phyloP scores from a whole-genome alignment of 2,113 vertebrate genomes.

The Coreoperca whiteheadi region DNA sequence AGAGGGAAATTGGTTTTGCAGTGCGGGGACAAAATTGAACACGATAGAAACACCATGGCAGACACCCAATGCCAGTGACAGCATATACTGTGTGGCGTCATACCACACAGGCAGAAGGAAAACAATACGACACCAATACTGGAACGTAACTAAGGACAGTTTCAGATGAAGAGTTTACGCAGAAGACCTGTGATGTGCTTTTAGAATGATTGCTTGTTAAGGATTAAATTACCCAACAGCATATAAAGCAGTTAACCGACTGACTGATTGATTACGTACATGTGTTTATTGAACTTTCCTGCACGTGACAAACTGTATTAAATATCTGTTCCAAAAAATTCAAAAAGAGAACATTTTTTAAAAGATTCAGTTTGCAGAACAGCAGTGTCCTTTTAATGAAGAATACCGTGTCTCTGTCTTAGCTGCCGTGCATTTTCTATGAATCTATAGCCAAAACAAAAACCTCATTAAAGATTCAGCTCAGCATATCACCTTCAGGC shows the following conservation, averaged over 20 bases:
- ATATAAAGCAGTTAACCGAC: not conserved
- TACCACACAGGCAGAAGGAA: not conserved
- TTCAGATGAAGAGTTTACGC: too few species aligned
- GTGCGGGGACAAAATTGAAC: not conserved
- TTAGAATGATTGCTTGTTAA: not conserved
- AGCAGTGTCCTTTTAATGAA: not conserved
- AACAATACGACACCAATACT: not conserved
- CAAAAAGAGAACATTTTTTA: not conserved
- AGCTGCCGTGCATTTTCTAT: not conserved
- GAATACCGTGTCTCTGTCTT: not conserved
- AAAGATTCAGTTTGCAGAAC: too few species aligned
- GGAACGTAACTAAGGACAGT: not conserved
- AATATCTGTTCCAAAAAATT: not conserved
- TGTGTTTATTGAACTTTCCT: too few species aligned
- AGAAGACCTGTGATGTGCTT: too few species aligned
- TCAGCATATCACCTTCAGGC: too few species aligned
- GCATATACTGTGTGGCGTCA: not conserved
- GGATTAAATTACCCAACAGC: not conserved
- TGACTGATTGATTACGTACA: too few species aligned
- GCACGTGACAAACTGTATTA: too few species aligned
- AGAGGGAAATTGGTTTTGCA: not conserved
- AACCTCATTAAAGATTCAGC: too few species aligned
- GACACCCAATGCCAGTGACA: not conserved
- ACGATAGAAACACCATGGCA: not conserved
- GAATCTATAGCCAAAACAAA: not conserved